Percentiles rank a stretch among this genome's conserved stretches.
These are phyloP conservation scores for Hypomecis atomaria DNA, from an alignment of 2,888 invertebrate genomes.

Conservation along the genomic window DNA sequence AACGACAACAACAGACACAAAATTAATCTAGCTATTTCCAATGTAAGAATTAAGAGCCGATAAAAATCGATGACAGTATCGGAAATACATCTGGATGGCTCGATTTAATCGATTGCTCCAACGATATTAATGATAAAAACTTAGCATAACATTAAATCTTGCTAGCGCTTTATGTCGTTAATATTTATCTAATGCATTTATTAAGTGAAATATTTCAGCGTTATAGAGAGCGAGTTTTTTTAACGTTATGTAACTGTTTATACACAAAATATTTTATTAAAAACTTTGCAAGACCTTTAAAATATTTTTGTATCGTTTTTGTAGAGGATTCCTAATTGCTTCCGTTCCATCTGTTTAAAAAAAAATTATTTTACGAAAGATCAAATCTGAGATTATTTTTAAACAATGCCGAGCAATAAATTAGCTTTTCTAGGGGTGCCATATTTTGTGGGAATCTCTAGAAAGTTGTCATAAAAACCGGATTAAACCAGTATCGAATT, in stretches of 20 bases:
- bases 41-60: slow-evolving; percentile 24
- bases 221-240: neutral
- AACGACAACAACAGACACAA: slow-evolving; percentile 25
- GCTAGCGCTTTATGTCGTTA: slow-evolving; percentile 10
- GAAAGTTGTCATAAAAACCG: slow-evolving; percentile 76
- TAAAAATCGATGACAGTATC: slow-evolving; percentile 36
- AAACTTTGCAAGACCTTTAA: too few relatives aligned
- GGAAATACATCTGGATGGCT: slow-evolving; percentile 29
- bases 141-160: slow-evolving; percentile 22
- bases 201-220: slow-evolving; percentile 25
- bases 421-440: slow-evolving; percentile 77
- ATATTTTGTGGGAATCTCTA: slow-evolving; percentile 71
- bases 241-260: neutral
- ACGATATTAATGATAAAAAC: slow-evolving; percentile 26
- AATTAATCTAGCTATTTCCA: slow-evolving; percentile 28
- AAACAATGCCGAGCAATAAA: slow-evolving; percentile 35
- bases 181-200: slow-evolving; percentile 2
- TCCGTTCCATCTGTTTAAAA: neutral
- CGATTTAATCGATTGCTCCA: slow-evolving; percentile 19
- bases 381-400: neutral
- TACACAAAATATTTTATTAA: neutral
- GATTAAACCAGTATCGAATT: slow-evolving; percentile 68
- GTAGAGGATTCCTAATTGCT: neutral
- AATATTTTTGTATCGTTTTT: too few relatives aligned
- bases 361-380: neutral